A percentile compares a stretch with the other conserved stretches of the same genome.
phyloP scores from a whole-genome alignment of 2,113 vertebrate species.

The Alosa alosa region DNA sequence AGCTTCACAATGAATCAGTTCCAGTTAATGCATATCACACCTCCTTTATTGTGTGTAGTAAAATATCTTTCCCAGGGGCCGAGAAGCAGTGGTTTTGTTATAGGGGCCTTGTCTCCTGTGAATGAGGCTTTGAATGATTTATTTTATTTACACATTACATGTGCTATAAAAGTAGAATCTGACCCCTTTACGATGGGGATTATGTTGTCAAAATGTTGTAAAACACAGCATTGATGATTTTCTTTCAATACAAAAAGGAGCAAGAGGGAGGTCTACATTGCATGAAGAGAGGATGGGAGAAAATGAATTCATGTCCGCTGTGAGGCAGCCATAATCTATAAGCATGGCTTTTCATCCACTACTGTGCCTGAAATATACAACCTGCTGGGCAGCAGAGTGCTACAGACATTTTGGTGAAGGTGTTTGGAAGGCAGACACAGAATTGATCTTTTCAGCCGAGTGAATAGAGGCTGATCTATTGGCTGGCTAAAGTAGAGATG shows the following conservation, averaged over 20 bases:
- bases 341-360: not conserved
- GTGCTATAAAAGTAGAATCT: not conserved
- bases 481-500: slow-evolving; percentile 18
- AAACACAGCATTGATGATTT: not conserved
- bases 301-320: not conserved
- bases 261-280: not conserved
- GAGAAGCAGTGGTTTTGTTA: not conserved
- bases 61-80: not conserved
- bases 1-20: slow-evolving; percentile 12
- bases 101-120: not conserved
- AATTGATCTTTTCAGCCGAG: slow-evolving; percentile 28
- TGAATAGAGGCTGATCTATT: slow-evolving; percentile 31
- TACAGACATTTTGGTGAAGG: slow-evolving; percentile 19
- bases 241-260: not conserved
- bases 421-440: slow-evolving; percentile 15
- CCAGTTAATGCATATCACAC: not conserved
- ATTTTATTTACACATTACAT: not conserved
- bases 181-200: not conserved
- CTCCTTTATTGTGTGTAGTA: not conserved
- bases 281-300: not conserved
- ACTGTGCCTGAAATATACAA: slow-evolving; percentile 14
- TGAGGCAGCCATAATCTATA: not conserved
- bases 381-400: slow-evolving; percentile 8
- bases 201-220: not conserved
- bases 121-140: slow-evolving; percentile 12